Percentiles rank a stretch among this genome's conserved stretches.
Evolutionary conservation across 2,797 vertebrate genomes (phyloP).

Genomic region (Sebastes taczanowskii): DNA sequence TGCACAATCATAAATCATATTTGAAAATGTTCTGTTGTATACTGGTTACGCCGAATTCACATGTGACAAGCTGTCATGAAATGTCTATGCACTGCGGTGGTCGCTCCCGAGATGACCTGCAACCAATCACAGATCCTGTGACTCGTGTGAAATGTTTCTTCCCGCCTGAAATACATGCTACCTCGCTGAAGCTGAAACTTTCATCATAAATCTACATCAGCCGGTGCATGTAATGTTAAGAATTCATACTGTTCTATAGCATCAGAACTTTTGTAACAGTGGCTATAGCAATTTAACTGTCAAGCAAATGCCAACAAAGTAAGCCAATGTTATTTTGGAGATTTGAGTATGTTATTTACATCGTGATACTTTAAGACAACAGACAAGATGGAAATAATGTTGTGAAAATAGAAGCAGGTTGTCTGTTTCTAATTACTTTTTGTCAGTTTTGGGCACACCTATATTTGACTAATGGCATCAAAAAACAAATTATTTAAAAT

Average conservation of each 20-base stretch:
- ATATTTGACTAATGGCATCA: not conserved
- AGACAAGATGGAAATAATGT: not conserved
- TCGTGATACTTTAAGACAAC: not conserved
- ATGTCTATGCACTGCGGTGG: too few relatives aligned
- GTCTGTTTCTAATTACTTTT: not conserved
- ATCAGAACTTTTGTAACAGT: not conserved
- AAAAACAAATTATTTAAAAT: not conserved
- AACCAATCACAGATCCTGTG: too few relatives aligned
- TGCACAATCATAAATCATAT: too few relatives aligned
- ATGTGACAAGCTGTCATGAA: too few relatives aligned
- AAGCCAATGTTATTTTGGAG: not conserved
- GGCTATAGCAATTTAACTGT: not conserved
- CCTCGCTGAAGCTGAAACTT: not conserved
- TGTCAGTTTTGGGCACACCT: not conserved
- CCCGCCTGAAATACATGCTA: too few relatives aligned
- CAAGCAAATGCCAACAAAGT: not conserved
- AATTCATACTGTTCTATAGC: not conserved
- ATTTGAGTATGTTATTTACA: too few relatives aligned
- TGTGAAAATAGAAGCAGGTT: not conserved
- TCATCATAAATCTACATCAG: not conserved
- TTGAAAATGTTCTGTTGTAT: too few relatives aligned
- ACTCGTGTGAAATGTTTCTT: too few relatives aligned
- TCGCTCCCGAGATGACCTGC: too few relatives aligned
- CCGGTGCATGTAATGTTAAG: not conserved
- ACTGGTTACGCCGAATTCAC: too few relatives aligned